These are phyloP conservation scores for Rhinogobius similis DNA, from an alignment of 2,113 vertebrate genomes.

Conservation along the genomic window DNA sequence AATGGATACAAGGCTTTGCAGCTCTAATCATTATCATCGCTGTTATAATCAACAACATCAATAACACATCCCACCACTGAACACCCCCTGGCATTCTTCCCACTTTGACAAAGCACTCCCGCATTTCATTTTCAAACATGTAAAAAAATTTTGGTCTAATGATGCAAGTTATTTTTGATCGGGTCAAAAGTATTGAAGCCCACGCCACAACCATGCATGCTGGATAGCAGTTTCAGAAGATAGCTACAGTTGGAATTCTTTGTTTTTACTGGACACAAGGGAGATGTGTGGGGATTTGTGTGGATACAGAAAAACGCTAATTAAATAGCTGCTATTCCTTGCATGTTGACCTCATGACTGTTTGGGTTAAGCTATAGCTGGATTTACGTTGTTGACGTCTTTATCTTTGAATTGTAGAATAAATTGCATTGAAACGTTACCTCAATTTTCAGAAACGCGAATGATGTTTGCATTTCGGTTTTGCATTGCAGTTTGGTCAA, in stretches of 20 bases:
- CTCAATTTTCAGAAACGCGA: background rate
- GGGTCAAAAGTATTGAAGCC: conserved; percentile 31
- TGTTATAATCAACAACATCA: conserved; percentile 61
- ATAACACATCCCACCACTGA: conserved; percentile 30
- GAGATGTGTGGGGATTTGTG: background rate
- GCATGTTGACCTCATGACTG: background rate
- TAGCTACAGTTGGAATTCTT: conserved; percentile 1
- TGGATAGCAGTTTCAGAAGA: conserved; percentile 4
- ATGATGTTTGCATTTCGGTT: too few relatives aligned
- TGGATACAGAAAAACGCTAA: background rate
- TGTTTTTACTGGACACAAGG: background rate
- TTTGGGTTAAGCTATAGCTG: background rate
- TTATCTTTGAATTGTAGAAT: background rate
- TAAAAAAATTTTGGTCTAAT: conserved; percentile 29
- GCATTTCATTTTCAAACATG: conserved; percentile 38
- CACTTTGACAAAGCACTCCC: conserved; percentile 43
- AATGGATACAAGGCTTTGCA: conserved; percentile 48
- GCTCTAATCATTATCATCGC: conserved; percentile 64
- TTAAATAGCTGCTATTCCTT: background rate
- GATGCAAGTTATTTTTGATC: conserved; percentile 53
- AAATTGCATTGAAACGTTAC: background rate
- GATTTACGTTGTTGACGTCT: background rate
- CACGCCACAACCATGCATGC: conserved; percentile 25
- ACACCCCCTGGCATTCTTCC: conserved; percentile 25
- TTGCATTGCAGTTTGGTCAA: background rate